A percentile compares a stretch with the other conserved stretches of the same genome.
phyloP scores from a whole-genome alignment of 1,140 invertebrate species.

The Araneus ventricosus region DNA sequence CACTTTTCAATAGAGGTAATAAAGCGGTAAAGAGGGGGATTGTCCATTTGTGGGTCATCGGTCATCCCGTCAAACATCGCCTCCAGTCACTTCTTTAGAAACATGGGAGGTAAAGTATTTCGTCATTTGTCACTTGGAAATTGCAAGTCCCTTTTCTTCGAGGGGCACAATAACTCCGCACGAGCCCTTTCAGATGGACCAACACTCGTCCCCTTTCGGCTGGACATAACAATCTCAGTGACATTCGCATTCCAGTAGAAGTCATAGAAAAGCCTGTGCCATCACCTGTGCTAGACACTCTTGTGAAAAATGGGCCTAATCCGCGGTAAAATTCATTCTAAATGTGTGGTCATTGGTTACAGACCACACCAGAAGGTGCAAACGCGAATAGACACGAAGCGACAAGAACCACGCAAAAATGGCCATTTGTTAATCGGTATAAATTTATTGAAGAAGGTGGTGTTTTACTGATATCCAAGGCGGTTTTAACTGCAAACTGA shows the following conservation, averaged over 20 bases:
- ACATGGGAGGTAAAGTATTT: constrained; percentile 37
- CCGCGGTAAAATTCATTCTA: neutral
- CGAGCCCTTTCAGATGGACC: neutral
- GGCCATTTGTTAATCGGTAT: too few relatives aligned
- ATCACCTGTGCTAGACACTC: neutral
- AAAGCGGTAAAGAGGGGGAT: neutral
- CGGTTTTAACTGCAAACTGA: too few relatives aligned
- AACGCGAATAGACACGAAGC: neutral
- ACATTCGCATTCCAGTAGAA: neutral
- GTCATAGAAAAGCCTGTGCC: neutral
- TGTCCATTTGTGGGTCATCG: neutral
- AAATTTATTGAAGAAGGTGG: too few relatives aligned
- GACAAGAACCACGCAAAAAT: neutral
- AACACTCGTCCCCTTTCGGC: neutral
- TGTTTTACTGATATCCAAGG: too few relatives aligned
- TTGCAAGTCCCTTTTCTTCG: neutral
- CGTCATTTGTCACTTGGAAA: constrained; percentile 11
- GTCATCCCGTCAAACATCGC: neutral
- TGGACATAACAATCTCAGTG: neutral
- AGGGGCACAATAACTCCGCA: neutral
- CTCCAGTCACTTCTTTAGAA: neutral
- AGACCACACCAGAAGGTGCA: neutral
- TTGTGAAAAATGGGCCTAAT: neutral
- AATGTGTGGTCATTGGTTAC: neutral
- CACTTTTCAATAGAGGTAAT: neutral